Base-by-base conservation (phyloP, 1,140 invertebrate genomes). In the Portunus trituberculatus region DNA sequence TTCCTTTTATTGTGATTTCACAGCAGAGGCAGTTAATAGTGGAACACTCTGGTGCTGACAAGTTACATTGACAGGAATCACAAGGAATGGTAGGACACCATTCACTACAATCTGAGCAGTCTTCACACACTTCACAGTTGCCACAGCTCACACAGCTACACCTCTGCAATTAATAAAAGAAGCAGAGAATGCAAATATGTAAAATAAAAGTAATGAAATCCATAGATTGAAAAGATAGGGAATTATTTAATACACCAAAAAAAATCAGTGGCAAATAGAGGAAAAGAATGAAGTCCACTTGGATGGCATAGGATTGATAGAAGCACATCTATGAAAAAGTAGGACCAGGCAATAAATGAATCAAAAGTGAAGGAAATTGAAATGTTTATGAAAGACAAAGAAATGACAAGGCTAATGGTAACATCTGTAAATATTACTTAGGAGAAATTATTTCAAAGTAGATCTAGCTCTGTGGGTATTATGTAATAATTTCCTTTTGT, bases 1-100 rank as follows among this genome's bases (percentile, higher is more conserved):
- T 45, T 67, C 94, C 94, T 67, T 95, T 95, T 31, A 95, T 95
- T 20, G 94, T 95, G 3, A 95, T 88, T 67, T 95, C 94, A 92
- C 76, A 92, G 48, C 94, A 95, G 8, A 95, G 46, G 32, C 94
- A 95, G 46, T 95, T 95, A 32, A 95, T 95, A 25, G 94, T 95
- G 20, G 94, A 92, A 46, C 94, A 95, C 31, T 95, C 90, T 2
- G 94, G 94, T 8, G 94, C 45, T 8, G 94, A 95, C 31, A 48
- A 28, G 6, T 91, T 86, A n/a, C 93, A 94, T 16, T 87, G 89
- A 25, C 39, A 39, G 32, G 89, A 84, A 29, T 95, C 89, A 59
- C 94, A 95, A n/a, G 92, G 83, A 6, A 84, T 29, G n/a, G 32
- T 52, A 16, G 90, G 46, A 28, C 20, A 67, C 52, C 94, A 95